Base-by-base conservation (phyloP, 2,888 invertebrate genomes). In the Hedya salicella region DNA sequence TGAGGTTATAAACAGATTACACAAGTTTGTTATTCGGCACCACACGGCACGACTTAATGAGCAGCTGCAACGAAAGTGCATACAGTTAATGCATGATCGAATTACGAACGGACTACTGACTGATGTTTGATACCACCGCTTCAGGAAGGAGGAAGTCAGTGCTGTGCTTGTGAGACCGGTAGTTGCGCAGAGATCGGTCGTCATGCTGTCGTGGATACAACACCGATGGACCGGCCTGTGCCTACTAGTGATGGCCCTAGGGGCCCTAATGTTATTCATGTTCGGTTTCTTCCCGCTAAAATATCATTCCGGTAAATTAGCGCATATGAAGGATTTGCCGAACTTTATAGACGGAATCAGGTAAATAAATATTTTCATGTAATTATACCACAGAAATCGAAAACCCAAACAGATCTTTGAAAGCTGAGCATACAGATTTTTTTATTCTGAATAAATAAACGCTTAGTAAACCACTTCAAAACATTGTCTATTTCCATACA, bases 271-370 rank as follows among this genome's bases (percentile, higher is more conserved):
- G 63, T 75, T 94, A 49, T 95, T 94, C 80, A 80, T 95, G 64
- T 93, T 92, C 82, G 95, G 94, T 48, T 95, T 94, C 84, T 94
- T 95, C 73, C 94, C 94, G 50, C 74, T 94, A 64, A 93, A 92
- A 75, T 92, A 93, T 73, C 88, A 91, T 79, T 88, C 93, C 73
- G 90, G 90, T 67, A 87, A 83, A 69, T 75, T 92, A 60, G 88
- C 94, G 0, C 89, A 88, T 67, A 82, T 86, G 76, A 81, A 89
- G 72, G 93, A 94, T 75, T 81, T 94, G 39, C 95, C 95, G 4
- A 86, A 91, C 67, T 89, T 87, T 73, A 87, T 94, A 71, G 89
- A 88, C 71, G 86, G 87, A 69, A 79, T 93, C 73, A 93, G 92
- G 94, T 94, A 82, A 81, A 82, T 74, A 42, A 44, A 36, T 30